A percentile compares a stretch with the other conserved stretches of the same genome.
phyloP scores from a whole-genome alignment of 1,140 invertebrate genomes.

The Pogonognathellus flavescens region DNA sequence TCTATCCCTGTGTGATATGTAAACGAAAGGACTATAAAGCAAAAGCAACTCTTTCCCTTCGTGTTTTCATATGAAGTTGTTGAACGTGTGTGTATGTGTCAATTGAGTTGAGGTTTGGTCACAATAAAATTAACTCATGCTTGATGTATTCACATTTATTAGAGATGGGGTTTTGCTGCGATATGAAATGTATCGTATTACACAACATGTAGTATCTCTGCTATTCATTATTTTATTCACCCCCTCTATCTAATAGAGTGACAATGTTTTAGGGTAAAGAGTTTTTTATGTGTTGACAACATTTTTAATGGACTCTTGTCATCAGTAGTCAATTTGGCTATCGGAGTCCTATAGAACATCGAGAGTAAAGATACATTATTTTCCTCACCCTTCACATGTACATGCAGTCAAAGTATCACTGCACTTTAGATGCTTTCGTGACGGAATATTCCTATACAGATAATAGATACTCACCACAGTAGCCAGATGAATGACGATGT shows the following conservation, averaged over 20 bases:
- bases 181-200: neutral
- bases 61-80: no score
- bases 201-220: neutral
- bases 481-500: no score
- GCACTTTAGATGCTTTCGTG: no score
- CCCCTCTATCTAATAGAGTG: neutral
- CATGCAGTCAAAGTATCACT: no score
- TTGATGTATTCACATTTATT: neutral
- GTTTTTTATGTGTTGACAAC: neutral
- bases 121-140: conserved; percentile 24
- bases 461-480: no score
- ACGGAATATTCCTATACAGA: no score
- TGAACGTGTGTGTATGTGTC: neutral
- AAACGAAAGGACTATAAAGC: neutral
- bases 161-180: conserved; percentile 3
- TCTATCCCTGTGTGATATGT: neutral
- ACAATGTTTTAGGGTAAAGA: conserved; percentile 22
- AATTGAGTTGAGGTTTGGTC: conserved; percentile 36
- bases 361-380: no score
- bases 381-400: no score
- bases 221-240: conserved; percentile 17
- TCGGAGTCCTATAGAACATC: neutral
- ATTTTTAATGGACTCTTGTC: conserved; percentile 37
- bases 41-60: neutral
- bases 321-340: neutral